phyloP scores from a whole-genome alignment of 2,888 invertebrate genomes.

The Nephrotoma guestfalica region DNA sequence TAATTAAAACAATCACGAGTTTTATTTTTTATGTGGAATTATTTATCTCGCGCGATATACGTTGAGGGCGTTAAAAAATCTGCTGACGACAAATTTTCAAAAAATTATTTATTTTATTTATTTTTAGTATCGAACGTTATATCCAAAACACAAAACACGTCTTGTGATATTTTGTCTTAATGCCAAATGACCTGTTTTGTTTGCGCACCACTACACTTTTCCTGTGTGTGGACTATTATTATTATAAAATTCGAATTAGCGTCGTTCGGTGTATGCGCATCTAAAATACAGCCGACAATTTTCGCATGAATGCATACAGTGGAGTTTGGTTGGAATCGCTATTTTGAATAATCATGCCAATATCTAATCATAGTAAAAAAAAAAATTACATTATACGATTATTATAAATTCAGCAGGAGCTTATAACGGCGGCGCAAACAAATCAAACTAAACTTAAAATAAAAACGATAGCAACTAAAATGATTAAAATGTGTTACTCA shows the following conservation, averaged over 20 bases:
- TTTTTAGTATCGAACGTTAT: not conserved
- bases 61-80: not conserved
- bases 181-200: not conserved
- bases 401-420: not conserved
- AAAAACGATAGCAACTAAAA: not conserved
- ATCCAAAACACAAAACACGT: not conserved
- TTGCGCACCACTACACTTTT: not conserved
- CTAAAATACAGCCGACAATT: not conserved
- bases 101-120: not conserved
- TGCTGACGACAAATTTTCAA: not conserved
- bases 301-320: not conserved
- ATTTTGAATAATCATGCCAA: not conserved
- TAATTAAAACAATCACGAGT: not conserved
- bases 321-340: not conserved
- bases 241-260: too few species aligned
- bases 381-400: not conserved
- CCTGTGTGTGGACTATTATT: too few species aligned
- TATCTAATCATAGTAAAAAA: not conserved
- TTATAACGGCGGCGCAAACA: not conserved
- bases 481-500: not conserved
- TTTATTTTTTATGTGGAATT: not conserved
- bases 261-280: not conserved
- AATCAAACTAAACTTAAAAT: not conserved
- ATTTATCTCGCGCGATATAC: not conserved
- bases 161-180: not conserved